A percentile compares a stretch with the other conserved stretches of the same genome.
Conservation (phyloP, 2,797 vertebrate genomes). For the Darevskia mixta region DNA sequence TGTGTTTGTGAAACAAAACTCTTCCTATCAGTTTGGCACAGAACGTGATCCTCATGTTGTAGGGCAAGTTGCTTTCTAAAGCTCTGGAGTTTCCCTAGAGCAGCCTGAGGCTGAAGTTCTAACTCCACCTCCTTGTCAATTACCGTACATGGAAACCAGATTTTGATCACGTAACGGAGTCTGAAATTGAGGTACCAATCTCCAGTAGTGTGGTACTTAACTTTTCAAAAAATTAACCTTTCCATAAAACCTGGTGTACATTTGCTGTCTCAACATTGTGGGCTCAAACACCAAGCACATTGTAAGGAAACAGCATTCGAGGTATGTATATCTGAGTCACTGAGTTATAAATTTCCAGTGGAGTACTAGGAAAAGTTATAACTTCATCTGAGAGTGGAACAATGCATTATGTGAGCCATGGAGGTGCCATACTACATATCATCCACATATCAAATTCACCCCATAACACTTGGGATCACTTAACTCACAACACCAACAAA, state of each 20-base stretch:
- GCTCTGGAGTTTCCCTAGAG: not conserved
- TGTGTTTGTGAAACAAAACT: not conserved
- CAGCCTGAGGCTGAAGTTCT: not conserved
- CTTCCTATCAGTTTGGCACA: not conserved
- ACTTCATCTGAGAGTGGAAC: not conserved
- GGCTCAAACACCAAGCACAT: not conserved
- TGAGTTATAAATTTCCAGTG: not conserved
- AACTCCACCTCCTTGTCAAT: not conserved
- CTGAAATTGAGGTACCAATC: not conserved
- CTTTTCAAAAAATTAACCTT: no score
- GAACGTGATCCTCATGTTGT: not conserved
- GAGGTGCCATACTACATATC: not conserved
- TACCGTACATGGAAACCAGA: not conserved
- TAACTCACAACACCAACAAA: not conserved
- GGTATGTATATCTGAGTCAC: not conserved
- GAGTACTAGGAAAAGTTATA: not conserved
- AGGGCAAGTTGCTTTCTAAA: not conserved
- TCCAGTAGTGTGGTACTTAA: not conserved
- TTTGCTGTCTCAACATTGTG: not conserved
- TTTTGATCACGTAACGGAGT: not conserved
- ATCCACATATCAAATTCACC: not conserved
- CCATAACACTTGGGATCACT: not conserved
- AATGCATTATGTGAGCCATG: not conserved
- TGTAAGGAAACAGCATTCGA: not conserved
- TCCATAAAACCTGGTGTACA: not conserved